These are phyloP conservation scores for Lanius ludovicianus DNA, from an alignment of 2,113 vertebrate species.

Conservation along the genomic window DNA sequence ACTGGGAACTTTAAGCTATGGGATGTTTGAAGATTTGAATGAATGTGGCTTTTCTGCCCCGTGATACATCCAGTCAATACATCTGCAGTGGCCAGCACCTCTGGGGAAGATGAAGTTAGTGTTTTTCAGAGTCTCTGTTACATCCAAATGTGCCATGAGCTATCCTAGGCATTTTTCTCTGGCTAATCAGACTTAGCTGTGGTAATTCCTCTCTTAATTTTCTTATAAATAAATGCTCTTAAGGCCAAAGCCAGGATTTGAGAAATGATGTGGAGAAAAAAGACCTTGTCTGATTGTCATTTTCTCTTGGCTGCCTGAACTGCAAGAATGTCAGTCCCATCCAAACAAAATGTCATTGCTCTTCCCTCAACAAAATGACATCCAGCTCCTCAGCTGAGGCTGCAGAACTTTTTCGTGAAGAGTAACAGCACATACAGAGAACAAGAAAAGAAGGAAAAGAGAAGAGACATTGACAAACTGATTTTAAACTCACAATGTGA, in stretches of 20 bases:
- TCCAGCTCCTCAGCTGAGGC: neutral
- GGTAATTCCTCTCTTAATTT: neutral
- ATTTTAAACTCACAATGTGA: conserved; percentile 39
- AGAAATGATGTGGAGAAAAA: neutral
- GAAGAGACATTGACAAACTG: conserved; percentile 39
- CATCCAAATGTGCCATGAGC: neutral
- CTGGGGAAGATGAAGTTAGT: neutral
- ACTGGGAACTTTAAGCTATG: neutral
- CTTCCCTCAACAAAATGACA: conserved; percentile 6
- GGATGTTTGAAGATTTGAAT: neutral
- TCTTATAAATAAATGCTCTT: neutral
- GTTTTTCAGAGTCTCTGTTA: neutral
- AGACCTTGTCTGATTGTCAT: neutral
- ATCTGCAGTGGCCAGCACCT: neutral
- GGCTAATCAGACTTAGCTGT: neutral
- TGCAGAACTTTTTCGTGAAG: neutral
- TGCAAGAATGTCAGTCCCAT: neutral
- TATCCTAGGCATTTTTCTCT: neutral
- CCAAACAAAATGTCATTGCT: neutral
- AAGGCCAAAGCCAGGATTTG: neutral
- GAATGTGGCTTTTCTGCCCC: neutral
- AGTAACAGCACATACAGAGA: neutral
- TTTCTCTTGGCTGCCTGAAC: neutral
- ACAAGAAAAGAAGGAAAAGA: neutral
- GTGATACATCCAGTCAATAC: neutral